Evolutionary conservation across 1,140 invertebrate genomes (phyloP).

Genomic region (Sycobia sp.): DNA sequence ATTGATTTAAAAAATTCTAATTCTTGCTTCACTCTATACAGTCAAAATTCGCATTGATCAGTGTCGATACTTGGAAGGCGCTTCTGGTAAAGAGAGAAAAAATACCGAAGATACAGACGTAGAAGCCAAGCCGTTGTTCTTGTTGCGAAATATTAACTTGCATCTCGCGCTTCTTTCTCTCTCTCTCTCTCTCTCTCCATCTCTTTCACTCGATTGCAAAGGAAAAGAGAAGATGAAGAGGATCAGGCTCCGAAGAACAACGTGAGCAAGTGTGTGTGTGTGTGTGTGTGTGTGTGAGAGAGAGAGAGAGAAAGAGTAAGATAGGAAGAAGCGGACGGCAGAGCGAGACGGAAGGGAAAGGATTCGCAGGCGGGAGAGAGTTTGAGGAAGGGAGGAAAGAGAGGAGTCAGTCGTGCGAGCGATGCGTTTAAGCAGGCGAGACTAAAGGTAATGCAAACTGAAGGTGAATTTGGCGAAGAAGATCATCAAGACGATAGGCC

Average conservation of each 20-base stretch:
- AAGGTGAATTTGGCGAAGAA: constrained; percentile 30
- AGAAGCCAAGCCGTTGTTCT: background rate
- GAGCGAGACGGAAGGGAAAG: background rate
- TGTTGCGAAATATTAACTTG: constrained; percentile 37
- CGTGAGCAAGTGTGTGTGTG: no score
- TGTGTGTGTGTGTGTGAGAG: background rate
- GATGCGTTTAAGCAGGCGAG: constrained; percentile 27
- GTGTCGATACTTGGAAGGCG: no score
- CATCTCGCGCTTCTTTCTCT: constrained; percentile 33
- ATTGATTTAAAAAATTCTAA: no score
- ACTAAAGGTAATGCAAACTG: constrained; percentile 29
- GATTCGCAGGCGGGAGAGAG: no score
- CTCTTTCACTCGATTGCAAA: constrained; percentile 22
- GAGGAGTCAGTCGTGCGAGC: constrained; percentile 10
- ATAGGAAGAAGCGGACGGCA: background rate
- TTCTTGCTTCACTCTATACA: no score
- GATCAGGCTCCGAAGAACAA: no score
- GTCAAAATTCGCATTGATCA: no score
- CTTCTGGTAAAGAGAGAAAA: constrained; percentile 13
- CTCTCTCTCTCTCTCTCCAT: no score
- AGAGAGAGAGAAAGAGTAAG: background rate
- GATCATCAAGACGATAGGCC: constrained; percentile 32
- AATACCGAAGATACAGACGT: constrained; percentile 26
- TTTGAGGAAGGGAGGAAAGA: background rate
- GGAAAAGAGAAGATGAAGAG: constrained; percentile 16